phyloP scores from a whole-genome alignment of 2,888 invertebrate species.

The Xylophagus ater region DNA sequence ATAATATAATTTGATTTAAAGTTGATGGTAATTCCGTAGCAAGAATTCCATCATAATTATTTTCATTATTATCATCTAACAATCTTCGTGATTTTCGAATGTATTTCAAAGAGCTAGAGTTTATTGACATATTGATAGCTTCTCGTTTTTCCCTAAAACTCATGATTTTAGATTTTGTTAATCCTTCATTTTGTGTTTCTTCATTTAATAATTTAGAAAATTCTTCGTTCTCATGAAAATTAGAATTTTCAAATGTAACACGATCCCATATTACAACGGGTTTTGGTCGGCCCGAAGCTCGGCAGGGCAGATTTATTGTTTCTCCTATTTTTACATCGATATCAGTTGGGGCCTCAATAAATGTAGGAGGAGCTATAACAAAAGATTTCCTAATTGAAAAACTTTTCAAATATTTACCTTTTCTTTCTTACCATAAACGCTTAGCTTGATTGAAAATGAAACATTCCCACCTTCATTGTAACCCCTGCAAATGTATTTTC shows the following conservation, averaged over 20 bases:
- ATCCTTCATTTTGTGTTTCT: constrained; percentile 26
- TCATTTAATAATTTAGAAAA: constrained; percentile 30
- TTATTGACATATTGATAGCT: not conserved
- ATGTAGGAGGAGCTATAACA: constrained; percentile 22
- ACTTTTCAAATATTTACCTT: not conserved
- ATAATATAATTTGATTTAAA: constrained; percentile 16
- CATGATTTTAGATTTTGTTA: constrained; percentile 25
- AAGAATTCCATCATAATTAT: constrained; percentile 12
- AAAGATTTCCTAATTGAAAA: too few species aligned
- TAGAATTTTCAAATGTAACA: constrained; percentile 1
- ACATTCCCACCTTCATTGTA: constrained; percentile 26
- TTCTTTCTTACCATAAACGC: constrained; percentile 21
- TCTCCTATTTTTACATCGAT: constrained; percentile 22
- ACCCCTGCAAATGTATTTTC: constrained; percentile 23
- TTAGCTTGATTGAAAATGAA: constrained; percentile 21
- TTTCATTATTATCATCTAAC: constrained; percentile 8
- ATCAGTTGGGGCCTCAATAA: constrained; percentile 24
- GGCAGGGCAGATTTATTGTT: constrained; percentile 23
- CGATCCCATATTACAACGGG: constrained; percentile 23
- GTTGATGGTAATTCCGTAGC: constrained; percentile 14
- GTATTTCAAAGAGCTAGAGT: constrained; percentile 14
- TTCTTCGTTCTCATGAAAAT: constrained; percentile 22
- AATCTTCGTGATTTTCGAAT: constrained; percentile 18
- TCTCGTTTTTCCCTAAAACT: constrained; percentile 22
- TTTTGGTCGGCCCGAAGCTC: constrained; percentile 23